phyloP scores from a whole-genome alignment of 2,113 vertebrate genomes.

The Ptyas mucosa region DNA sequence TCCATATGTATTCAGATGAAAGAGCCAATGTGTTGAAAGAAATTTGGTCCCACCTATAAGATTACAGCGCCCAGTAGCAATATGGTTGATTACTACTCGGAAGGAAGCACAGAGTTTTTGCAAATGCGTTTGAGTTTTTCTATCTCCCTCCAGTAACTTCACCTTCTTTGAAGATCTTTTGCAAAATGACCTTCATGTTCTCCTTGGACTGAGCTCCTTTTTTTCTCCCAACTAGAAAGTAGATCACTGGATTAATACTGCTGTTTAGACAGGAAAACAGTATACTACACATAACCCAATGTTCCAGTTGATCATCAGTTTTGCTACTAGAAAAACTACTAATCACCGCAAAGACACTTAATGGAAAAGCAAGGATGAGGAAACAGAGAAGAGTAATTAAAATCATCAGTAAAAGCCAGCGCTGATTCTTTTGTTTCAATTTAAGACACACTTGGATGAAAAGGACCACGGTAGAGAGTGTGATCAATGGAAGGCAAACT shows the following conservation, averaged over 20 bases:
- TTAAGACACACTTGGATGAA: no score
- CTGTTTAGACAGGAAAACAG: background rate
- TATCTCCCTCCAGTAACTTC: background rate
- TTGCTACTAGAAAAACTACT: rapidly evolving
- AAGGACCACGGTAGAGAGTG: no score
- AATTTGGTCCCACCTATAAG: background rate
- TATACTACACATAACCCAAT: background rate
- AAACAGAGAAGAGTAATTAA: conserved; percentile 57
- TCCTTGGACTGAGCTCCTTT: background rate
- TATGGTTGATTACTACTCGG: background rate
- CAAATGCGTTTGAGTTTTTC: no score
- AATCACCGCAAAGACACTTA: background rate
- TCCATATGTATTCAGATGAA: background rate
- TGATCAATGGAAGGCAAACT: no score
- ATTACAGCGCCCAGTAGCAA: background rate
- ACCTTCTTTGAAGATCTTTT: background rate
- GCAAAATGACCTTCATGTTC: background rate
- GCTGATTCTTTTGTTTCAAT: rapidly evolving
- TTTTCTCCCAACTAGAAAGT: background rate
- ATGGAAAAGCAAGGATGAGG: conserved; percentile 40
- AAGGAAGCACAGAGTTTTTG: no score
- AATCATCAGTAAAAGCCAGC: conserved; percentile 43
- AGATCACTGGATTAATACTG: background rate
- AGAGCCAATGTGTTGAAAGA: background rate
- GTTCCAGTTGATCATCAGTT: rapidly evolving